Percentiles rank a stretch among this genome's conserved stretches.
Evolutionary conservation across 2,888 invertebrate genomes (phyloP).

Genomic region (Schizotus pectinicornis): DNA sequence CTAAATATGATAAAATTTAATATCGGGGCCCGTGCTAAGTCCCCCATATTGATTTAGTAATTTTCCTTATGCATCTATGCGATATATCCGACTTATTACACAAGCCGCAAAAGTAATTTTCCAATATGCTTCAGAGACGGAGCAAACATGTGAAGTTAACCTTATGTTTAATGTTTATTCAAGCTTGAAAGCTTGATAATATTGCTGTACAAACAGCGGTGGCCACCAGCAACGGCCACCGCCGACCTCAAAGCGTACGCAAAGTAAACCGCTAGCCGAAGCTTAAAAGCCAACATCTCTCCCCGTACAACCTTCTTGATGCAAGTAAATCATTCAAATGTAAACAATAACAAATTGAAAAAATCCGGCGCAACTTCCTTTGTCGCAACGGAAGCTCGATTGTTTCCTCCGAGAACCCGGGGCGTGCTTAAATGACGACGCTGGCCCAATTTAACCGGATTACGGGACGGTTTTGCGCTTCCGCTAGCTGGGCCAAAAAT

Average conservation of each 20-base stretch:
- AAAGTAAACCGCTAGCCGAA: slow-evolving; percentile 38
- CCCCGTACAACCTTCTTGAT: slow-evolving; percentile 14
- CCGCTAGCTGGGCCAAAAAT: too few relatives aligned
- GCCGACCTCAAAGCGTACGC: slow-evolving; percentile 44
- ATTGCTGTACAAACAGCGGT: slow-evolving; percentile 40
- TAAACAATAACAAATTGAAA: slow-evolving; percentile 11
- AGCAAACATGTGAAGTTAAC: slow-evolving; percentile 33
- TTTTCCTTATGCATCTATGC: not conserved
- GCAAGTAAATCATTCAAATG: slow-evolving; percentile 9
- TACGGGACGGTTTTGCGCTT: too few relatives aligned
- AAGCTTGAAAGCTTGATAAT: slow-evolving; percentile 43
- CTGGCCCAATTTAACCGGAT: too few relatives aligned
- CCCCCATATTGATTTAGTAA: slow-evolving; percentile 3
- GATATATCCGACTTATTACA: not conserved
- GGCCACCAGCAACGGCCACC: slow-evolving; percentile 31
- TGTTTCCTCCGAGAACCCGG: too few relatives aligned
- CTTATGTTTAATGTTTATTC: slow-evolving; percentile 37
- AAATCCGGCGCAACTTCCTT: not conserved
- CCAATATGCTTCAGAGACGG: slow-evolving; percentile 23
- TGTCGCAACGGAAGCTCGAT: too few relatives aligned
- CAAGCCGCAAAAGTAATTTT: slow-evolving; percentile 25
- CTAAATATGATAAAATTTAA: not conserved
- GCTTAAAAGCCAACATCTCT: slow-evolving; percentile 35
- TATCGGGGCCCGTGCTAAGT: not conserved
- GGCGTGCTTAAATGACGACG: too few relatives aligned